Base-by-base conservation (phyloP, 2,113 vertebrate genomes). In the Sebastes fasciatus region DNA sequence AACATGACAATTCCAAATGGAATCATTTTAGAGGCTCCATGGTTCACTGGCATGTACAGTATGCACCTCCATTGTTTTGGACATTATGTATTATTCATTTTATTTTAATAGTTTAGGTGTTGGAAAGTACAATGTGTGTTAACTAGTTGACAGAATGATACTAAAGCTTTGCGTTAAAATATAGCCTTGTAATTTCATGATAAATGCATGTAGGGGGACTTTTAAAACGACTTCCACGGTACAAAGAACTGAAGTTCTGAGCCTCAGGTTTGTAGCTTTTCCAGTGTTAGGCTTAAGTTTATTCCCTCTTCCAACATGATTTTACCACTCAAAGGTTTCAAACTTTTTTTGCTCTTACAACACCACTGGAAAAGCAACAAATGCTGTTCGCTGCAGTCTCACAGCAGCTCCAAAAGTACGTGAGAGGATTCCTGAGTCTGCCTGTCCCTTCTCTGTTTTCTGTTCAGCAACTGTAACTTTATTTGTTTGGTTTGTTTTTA, bases 401-500 rank as follows among this genome's bases (percentile, higher is more conserved):
- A 61, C 55, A 43, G 8, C 3, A 48, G 71, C 42, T 43, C 26
- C 49, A 74, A 23, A 82, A 23, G 83, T 85, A 79, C 42, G 13
- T 77, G 84, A 89, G 85, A 89, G 52, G 81, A 82, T 66, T n/a
- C 45, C 65, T 64, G 79, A 83, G 66, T 69, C 84, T 51, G 64
- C 79, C 84, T 88, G 88, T 88, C 89, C 92, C 91, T 78, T 7
- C 64, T 89, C 65, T 61, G 13, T 85, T 80, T 84, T 87, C 71
- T 81, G 63, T 88, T 83, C 76, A 51, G 85, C 87, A 81, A 80
- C 88, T 89, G 89, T 91, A 86, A 88, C 85, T 90, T 88, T 90
- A 86, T 73, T 88, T 84, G 82, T 93, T 91, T 88, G 75, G 79
- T 89, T 91, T 88, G 77, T 90, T 95, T 95, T 93, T 89, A 92